A percentile compares a stretch with the other conserved stretches of the same genome.
phyloP scores from a whole-genome alignment of 2,797 vertebrate genomes.

The Enteromius argenteus region DNA sequence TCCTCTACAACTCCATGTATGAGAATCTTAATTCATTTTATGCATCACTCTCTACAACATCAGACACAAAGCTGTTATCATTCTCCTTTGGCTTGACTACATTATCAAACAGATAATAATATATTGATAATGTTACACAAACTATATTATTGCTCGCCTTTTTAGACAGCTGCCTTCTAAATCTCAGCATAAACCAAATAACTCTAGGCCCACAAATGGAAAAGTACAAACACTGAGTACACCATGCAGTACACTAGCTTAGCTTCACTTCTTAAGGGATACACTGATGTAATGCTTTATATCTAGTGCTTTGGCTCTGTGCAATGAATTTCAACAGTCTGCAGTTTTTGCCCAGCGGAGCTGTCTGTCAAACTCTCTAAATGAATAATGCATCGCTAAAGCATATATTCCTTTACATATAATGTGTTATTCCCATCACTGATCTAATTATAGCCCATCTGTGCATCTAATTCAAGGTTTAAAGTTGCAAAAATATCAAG shows the following conservation, averaged over 20 bases:
- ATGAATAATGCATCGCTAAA: not conserved
- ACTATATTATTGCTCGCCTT: not conserved
- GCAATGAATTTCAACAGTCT: not conserved
- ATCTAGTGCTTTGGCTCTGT: not conserved
- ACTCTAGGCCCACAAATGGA: not conserved
- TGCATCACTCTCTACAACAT: not conserved
- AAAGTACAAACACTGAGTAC: not conserved
- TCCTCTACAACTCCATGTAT: not conserved
- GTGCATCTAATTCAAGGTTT: not conserved
- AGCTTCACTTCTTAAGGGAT: not conserved
- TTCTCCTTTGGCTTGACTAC: not conserved
- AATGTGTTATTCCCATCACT: not conserved
- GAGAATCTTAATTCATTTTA: not conserved
- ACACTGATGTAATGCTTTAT: not conserved
- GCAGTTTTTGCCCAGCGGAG: not conserved
- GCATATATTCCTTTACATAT: not conserved
- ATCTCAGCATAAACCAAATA: not conserved
- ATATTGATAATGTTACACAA: not conserved
- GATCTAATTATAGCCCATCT: slow-evolving; percentile 17
- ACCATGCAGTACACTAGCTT: not conserved
- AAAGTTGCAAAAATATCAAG: not conserved
- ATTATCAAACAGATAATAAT: not conserved
- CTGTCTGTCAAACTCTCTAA: not conserved
- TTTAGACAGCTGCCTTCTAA: not conserved
- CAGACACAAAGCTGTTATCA: not conserved